Evolutionary conservation across 35 echinoderm and acorn worm species (phyloP), one percentile per base, ranked within the genome.

Genomic region (Lytechinus variegatus): DNA sequence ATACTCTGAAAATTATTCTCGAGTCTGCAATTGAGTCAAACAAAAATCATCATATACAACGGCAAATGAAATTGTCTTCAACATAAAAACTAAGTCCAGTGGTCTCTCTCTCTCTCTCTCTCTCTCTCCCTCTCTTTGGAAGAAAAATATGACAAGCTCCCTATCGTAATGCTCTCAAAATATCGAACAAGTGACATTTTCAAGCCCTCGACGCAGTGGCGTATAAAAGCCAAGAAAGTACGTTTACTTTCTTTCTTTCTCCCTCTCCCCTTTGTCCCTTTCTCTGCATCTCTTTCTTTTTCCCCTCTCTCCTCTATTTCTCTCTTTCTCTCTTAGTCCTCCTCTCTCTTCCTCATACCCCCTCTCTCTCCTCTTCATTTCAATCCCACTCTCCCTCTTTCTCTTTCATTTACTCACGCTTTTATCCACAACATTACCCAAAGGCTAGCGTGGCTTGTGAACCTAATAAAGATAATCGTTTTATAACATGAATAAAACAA

Each of bases 401-500:
- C 56, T 58, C 56, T 58, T 58, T 58, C 9, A 58, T 13, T 58
- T 13, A 9, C 5, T 58, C 56, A 58, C 2, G 9, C 56, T 19
- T 7, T 79, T 79, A 24, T 79, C 66, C 16, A 79, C n/a, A 79
- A 79, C 66, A 79, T n/a, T 79, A 79, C 66, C 66, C 21, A 79
- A 58, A 3, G 66, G 66, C 66, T 79, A 24, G 16, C 19, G 66
- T 7, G 14, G 16, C 66, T 7, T 6, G 66, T 8, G 19, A 79
- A n/a, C 19, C 6, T 13, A 9, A 11, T 58, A 58, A 5, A 79
- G 1, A 79, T 79, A 21, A 79, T 79, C 66, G 66, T 79, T 79
- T 79, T 79, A 24, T n/a, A 79, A 79, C 66, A 79, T 79, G 66
- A 79, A 79, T 79, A 79, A 79, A 79, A 79, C 66, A 79, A 79